Evolutionary conservation across 2,888 invertebrate species (phyloP).

Genomic region (Rhingia rostrata): DNA sequence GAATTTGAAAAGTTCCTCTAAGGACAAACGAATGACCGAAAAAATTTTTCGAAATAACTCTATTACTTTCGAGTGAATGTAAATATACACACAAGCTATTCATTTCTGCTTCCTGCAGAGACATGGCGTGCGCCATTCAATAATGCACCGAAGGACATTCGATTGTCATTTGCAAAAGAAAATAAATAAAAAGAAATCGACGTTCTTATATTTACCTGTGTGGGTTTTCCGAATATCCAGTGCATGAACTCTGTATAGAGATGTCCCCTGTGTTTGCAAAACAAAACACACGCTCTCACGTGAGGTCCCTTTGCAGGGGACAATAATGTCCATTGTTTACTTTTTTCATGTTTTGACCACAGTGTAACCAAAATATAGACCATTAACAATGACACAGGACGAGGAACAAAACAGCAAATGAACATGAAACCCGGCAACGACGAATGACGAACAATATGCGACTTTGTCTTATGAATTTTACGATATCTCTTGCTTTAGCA

Average conservation of each 20-base stretch:
- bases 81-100: constrained; percentile 34
- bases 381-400: constrained; percentile 64
- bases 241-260: constrained; percentile 27
- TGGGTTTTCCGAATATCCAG: constrained; percentile 21
- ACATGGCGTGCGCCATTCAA: constrained; percentile 72
- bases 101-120: constrained; percentile 62
- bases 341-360: constrained; percentile 81
- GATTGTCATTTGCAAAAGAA: constrained; percentile 63
- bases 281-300: constrained; percentile 71
- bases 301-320: constrained; percentile 65
- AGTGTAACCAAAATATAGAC: constrained; percentile 80
- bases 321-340: constrained; percentile 76
- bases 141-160: constrained; percentile 63
- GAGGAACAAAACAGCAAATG: constrained; percentile 66
- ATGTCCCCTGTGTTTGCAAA: constrained; percentile 71
- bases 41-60: constrained; percentile 51
- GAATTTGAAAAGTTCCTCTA: constrained; percentile 15
- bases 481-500: constrained; percentile 56
- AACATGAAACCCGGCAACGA: constrained; percentile 42
- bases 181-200: not conserved
- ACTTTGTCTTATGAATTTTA: constrained; percentile 39
- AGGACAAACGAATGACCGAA: constrained; percentile 1
- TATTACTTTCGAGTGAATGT: constrained; percentile 54
- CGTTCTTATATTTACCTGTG: constrained; percentile 48
- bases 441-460: constrained; percentile 53